A percentile compares a stretch with the other conserved stretches of the same genome.
These are phyloP conservation scores for Centropus unirufus DNA, from an alignment of 2,113 vertebrate genomes.

Conservation along the genomic window DNA sequence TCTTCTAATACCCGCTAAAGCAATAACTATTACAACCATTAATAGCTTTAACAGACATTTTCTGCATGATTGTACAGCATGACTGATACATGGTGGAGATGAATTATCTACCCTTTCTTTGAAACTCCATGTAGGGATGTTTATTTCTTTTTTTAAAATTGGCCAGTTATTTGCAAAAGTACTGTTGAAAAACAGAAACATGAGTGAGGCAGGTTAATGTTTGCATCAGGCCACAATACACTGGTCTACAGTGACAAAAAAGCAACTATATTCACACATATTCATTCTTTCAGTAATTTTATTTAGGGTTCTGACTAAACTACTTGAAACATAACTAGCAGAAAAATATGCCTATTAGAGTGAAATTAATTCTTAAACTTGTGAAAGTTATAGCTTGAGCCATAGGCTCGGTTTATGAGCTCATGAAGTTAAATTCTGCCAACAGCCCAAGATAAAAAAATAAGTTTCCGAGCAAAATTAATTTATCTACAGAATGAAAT, in stretches of 20 bases:
- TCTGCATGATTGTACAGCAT: neutral
- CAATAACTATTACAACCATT: neutral
- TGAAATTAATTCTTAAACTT: neutral
- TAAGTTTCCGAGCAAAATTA: too few species aligned
- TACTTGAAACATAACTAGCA: neutral
- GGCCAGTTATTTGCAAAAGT: neutral
- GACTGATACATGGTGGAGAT: neutral
- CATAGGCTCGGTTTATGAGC: neutral
- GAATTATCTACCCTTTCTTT: neutral
- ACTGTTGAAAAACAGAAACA: rapidly evolving
- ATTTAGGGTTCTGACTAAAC: neutral
- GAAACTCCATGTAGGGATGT: neutral
- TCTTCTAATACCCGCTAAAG: neutral
- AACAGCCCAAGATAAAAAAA: neutral
- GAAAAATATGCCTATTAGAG: neutral
- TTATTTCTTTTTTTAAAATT: neutral
- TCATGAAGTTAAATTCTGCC: neutral
- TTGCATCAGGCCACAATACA: neutral
- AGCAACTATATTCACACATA: neutral
- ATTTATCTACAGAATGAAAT: too few species aligned
- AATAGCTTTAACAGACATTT: neutral
- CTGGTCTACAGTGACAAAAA: neutral
- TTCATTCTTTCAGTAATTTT: neutral
- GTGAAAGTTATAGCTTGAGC: neutral
- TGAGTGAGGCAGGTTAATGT: neutral